Conservation (phyloP, 2,888 invertebrate genomes). For the Athalia circularis region DNA sequence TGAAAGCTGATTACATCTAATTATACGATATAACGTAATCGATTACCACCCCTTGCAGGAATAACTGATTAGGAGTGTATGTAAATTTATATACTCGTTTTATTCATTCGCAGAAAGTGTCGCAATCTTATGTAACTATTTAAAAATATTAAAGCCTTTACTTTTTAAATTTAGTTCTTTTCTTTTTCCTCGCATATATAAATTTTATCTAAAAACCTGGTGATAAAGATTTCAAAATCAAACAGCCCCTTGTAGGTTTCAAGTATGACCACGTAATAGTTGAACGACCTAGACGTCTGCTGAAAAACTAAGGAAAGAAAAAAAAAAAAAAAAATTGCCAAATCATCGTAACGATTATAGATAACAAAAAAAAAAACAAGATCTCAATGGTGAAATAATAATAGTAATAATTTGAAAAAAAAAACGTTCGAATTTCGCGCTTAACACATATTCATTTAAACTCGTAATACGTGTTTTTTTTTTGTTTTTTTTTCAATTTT, state of each 20-base stretch:
- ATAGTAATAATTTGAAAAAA: too few relatives aligned
- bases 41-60: too few relatives aligned
- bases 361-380: too few relatives aligned
- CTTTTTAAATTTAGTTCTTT: not conserved
- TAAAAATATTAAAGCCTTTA: not conserved
- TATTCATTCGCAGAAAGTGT: constrained; percentile 13
- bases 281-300: not conserved
- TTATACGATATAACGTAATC: too few relatives aligned
- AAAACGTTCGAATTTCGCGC: too few relatives aligned
- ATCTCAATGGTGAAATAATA: too few relatives aligned
- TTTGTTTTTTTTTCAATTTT: not conserved
- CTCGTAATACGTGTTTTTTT: too few relatives aligned
- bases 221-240: constrained; percentile 22
- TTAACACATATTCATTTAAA: too few relatives aligned
- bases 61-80: not conserved
- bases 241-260: not conserved
- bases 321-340: too few relatives aligned
- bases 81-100: not conserved
- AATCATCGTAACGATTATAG: too few relatives aligned
- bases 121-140: constrained; percentile 23
- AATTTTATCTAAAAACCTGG: not conserved
- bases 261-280: not conserved
- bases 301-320: not conserved
- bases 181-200: too few relatives aligned
- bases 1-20: too few relatives aligned